Percentiles rank a stretch among this genome's conserved stretches.
Evolutionary conservation across 2,888 invertebrate species (phyloP).

Genomic region (Ornithoptera alexandrae): DNA sequence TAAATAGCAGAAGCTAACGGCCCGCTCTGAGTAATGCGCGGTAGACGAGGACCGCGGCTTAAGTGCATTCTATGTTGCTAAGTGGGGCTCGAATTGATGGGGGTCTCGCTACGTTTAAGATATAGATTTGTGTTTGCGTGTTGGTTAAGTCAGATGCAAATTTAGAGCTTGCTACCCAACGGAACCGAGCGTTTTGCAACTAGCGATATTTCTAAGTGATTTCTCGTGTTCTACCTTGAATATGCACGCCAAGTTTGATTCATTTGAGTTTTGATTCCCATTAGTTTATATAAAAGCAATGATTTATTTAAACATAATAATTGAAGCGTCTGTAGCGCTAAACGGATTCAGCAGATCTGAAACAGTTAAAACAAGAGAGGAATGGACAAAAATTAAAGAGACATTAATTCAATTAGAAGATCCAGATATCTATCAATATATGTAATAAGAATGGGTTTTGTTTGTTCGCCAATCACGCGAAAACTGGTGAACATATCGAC

Average conservation of each 20-base stretch:
- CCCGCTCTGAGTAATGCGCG: constrained; percentile 29
- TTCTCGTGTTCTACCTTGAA: constrained; percentile 24
- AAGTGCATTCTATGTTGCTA: constrained; percentile 35
- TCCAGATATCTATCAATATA: too few species aligned
- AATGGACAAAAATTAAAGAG: too few species aligned
- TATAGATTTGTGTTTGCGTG: constrained; percentile 31
- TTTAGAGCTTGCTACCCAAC: constrained; percentile 26
- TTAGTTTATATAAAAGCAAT: neutral
- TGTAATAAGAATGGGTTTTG: too few species aligned
- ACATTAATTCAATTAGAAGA: too few species aligned
- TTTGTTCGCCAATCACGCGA: too few species aligned
- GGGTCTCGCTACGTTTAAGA: constrained; percentile 32
- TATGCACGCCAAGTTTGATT: constrained; percentile 28
- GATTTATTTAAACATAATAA: neutral
- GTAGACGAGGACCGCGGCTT: constrained; percentile 20
- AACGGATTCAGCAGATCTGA: too few species aligned
- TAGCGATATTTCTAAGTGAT: constrained; percentile 24
- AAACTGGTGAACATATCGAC: too few species aligned
- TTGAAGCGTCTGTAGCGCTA: too few species aligned
- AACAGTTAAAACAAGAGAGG: too few species aligned
- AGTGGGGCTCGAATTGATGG: constrained; percentile 40
- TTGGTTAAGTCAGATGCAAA: constrained; percentile 27
- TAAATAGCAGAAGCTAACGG: constrained; percentile 31
- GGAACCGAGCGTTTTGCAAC: constrained; percentile 25
- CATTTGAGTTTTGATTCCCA: constrained; percentile 17